Evolutionary conservation across 1,140 invertebrate species (phyloP).

Genomic region (Amphibalanus amphitrite): DNA sequence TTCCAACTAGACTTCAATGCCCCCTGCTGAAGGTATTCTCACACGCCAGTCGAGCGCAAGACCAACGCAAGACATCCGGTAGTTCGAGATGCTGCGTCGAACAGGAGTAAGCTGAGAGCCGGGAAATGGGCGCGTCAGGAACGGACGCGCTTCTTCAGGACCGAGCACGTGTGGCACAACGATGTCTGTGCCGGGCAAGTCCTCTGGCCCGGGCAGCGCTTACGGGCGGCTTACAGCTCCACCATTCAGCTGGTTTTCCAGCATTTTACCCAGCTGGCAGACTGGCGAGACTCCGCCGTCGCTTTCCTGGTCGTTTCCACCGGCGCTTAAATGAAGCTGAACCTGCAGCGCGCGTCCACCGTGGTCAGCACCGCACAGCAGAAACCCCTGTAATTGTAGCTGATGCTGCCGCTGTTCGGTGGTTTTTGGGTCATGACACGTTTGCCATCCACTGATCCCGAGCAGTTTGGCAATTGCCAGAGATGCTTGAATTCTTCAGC

Average conservation of each 20-base stretch:
- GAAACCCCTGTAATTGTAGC: conserved; percentile 19
- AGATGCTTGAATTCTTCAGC: background rate
- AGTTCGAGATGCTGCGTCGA: background rate
- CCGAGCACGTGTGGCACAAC: background rate
- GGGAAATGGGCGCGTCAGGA: background rate
- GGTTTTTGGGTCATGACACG: conserved; percentile 24
- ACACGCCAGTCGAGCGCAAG: background rate
- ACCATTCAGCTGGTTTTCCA: background rate
- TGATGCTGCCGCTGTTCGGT: conserved; percentile 16
- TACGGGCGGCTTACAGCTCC: no score
- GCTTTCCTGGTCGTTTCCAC: background rate
- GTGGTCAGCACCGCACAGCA: background rate
- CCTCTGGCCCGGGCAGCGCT: background rate
- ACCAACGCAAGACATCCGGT: background rate
- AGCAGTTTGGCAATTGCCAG: conserved; percentile 28
- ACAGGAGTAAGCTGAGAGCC: background rate
- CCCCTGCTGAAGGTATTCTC: no score
- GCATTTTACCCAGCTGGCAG: background rate
- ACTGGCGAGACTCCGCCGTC: background rate
- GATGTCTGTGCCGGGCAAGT: background rate
- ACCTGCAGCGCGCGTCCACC: background rate
- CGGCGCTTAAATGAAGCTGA: background rate
- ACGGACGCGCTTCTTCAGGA: background rate
- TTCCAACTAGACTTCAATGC: no score
- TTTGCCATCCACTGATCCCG: conserved; percentile 30